Percentiles rank a stretch among this genome's conserved stretches.
These are phyloP conservation scores for Apamea monoglypha DNA, from an alignment of 2,888 invertebrate species.

Conservation along the genomic window DNA sequence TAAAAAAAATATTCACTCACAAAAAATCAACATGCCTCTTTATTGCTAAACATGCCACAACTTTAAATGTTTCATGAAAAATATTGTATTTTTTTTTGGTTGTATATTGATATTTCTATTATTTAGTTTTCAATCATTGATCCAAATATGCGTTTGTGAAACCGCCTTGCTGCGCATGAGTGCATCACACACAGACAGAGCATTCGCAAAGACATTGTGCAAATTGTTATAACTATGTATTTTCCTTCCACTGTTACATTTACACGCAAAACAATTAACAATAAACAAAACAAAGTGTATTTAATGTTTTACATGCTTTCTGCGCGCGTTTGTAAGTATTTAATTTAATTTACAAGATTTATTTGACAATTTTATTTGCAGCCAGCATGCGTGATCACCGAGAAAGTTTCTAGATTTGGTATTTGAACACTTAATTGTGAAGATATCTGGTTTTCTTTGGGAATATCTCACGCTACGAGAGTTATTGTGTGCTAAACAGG, in stretches of 20 bases:
- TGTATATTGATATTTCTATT: background rate
- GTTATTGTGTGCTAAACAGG: conserved; percentile 31
- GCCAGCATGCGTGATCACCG: conserved; percentile 35
- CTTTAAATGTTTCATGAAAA: background rate
- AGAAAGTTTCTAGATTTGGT: conserved; percentile 43
- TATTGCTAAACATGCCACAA: background rate
- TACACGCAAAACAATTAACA: conserved; percentile 44
- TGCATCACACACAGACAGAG: conserved; percentile 20
- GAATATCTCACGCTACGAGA: conserved; percentile 33
- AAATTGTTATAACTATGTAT: conserved; percentile 28
- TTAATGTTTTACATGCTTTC: conserved; percentile 37
- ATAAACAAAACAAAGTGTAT: conserved; percentile 26
- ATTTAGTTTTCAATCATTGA: background rate
- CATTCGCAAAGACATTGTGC: conserved; percentile 36
- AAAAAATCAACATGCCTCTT: background rate
- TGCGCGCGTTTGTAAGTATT: conserved; percentile 16
- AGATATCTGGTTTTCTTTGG: conserved; percentile 39
- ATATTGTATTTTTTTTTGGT: background rate
- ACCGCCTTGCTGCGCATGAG: conserved; percentile 31
- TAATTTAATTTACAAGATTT: conserved; percentile 28
- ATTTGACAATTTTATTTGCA: conserved; percentile 34
- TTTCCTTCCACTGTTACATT: conserved; percentile 16
- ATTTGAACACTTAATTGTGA: conserved; percentile 41
- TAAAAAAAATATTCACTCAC: background rate
- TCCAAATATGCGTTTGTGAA: background rate